These are phyloP conservation scores for Beris chalybata DNA, from an alignment of 2,888 invertebrate species.

Conservation along the genomic window DNA sequence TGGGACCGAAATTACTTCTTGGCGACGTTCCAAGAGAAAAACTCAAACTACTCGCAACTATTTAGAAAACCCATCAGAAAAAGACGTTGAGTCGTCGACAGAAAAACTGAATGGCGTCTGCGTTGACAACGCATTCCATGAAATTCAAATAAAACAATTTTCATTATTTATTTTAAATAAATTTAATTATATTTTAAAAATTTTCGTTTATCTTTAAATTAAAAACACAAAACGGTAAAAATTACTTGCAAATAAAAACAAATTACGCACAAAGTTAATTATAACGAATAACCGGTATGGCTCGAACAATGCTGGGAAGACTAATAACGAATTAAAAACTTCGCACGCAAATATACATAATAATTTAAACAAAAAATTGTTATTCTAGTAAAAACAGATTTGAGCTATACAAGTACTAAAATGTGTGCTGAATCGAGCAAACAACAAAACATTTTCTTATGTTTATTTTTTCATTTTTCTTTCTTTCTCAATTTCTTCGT, in stretches of 20 bases:
- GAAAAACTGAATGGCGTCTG: no score
- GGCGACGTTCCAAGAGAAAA: no score
- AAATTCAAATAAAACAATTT: neutral
- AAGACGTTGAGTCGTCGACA: no score
- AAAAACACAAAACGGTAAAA: conserved; percentile 18
- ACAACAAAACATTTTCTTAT: no score
- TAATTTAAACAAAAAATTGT: conserved; percentile 8
- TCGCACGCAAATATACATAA: neutral
- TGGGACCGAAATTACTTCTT: no score
- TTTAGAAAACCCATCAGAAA: no score
- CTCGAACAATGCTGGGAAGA: conserved; percentile 20
- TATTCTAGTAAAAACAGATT: conserved; percentile 10
- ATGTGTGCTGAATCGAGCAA: neutral
- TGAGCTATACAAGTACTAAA: conserved; percentile 1
- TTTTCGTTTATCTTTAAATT: conserved; percentile 18
- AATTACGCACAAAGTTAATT: conserved; percentile 18
- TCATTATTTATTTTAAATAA: conserved; percentile 9
- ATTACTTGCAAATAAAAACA: conserved; percentile 14
- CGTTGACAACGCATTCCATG: no score
- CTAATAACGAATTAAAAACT: conserved; percentile 6
- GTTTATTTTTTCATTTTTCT: no score
- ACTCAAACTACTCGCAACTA: no score
- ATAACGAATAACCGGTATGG: conserved; percentile 21
- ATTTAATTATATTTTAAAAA: conserved; percentile 27
- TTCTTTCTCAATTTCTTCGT: no score